These are phyloP conservation scores for Chaetogeoica ovagalla DNA, from an alignment of 2,888 invertebrate species.

Conservation along the genomic window DNA sequence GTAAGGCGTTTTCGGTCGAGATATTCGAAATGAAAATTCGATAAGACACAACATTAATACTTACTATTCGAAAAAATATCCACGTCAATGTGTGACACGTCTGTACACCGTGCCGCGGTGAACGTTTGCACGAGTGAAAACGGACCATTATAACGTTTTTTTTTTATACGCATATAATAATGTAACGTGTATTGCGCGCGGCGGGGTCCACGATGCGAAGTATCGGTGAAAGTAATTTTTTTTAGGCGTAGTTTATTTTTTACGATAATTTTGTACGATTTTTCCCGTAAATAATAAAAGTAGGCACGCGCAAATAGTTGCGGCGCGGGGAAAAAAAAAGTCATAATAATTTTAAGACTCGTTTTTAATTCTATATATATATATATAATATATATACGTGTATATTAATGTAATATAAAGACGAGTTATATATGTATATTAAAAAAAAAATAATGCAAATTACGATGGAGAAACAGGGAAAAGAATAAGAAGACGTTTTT, in stretches of 20 bases:
- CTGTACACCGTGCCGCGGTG: neutral
- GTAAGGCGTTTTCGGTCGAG: neutral
- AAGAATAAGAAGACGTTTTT: too few species aligned
- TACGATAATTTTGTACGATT: neutral
- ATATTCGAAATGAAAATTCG: neutral
- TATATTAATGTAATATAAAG: too few species aligned
- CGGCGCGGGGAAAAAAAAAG: too few species aligned
- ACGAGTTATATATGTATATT: too few species aligned
- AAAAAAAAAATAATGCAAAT: too few species aligned
- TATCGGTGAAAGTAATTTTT: slow-evolving; percentile 37
- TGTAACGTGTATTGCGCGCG: neutral
- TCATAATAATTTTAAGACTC: too few species aligned
- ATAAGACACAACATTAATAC: too few species aligned
- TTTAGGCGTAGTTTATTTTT: neutral
- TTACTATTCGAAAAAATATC: neutral
- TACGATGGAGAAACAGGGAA: too few species aligned
- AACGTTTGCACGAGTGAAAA: slow-evolving; percentile 42
- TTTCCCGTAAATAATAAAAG: neutral
- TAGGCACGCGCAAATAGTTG: too few species aligned
- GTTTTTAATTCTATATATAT: too few species aligned
- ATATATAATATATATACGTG: too few species aligned
- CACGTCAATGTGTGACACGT: slow-evolving; percentile 28
- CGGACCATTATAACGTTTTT: slow-evolving; percentile 29
- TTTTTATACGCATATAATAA: neutral
- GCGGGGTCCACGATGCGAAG: slow-evolving; percentile 20